Percentiles rank a stretch among this genome's conserved stretches.
These are phyloP conservation scores for Dolichotis patagonum DNA, from an alignment of 2,113 vertebrate species.

Conservation along the genomic window DNA sequence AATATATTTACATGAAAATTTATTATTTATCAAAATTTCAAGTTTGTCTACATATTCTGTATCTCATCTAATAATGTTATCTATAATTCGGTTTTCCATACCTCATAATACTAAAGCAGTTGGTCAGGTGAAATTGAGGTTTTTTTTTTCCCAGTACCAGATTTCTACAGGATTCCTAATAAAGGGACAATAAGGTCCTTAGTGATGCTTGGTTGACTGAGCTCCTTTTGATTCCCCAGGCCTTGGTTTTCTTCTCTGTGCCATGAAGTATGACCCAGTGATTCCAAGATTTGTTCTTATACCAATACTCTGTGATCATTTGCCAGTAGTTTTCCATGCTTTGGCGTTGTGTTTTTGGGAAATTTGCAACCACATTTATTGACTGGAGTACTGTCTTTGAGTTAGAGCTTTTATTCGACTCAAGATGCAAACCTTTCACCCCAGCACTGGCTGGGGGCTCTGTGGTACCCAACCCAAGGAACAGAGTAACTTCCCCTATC, in stretches of 20 bases:
- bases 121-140: slow-evolving; percentile 1
- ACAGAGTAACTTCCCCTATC: background rate
- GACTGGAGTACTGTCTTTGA: background rate
- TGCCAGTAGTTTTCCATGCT: background rate
- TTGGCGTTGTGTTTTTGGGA: background rate
- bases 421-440: background rate
- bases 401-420: background rate
- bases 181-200: background rate
- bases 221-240: background rate
- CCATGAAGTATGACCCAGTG: background rate
- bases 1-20: background rate
- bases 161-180: background rate
- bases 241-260: background rate
- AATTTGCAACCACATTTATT: background rate
- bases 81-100: background rate
- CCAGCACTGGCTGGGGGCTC: background rate
- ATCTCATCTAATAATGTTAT: background rate
- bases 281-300: background rate
- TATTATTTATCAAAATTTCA: slow-evolving; percentile 1
- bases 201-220: slow-evolving; percentile 15
- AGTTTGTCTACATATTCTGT: background rate
- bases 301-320: background rate
- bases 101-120: background rate
- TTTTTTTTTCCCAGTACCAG: background rate
- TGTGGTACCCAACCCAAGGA: background rate